Evolutionary conservation across 2,113 vertebrate species (phyloP).

Genomic region (Ahaetulla prasina): DNA sequence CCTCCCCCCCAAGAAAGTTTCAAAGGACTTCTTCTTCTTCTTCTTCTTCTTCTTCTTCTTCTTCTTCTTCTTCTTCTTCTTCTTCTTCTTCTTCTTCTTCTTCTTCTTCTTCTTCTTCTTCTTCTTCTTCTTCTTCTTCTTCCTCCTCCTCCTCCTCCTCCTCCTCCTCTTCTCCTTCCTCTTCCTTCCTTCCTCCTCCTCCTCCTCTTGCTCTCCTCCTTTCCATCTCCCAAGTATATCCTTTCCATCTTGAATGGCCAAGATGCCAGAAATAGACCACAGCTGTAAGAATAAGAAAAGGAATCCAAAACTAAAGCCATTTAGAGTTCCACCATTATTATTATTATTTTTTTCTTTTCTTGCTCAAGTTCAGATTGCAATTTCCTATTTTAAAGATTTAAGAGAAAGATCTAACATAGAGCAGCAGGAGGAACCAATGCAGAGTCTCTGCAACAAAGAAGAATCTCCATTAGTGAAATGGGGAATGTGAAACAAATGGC

Average conservation of each 20-base stretch:
- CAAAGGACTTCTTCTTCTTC: too few species aligned
- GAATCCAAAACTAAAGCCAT: not conserved
- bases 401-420: conserved; percentile 28
- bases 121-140: too few species aligned
- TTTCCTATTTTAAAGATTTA: not conserved
- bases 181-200: too few species aligned
- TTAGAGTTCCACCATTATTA: not conserved
- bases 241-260: not conserved
- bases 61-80: too few species aligned
- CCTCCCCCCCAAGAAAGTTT: too few species aligned
- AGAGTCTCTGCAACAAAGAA: conserved; percentile 21
- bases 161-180: too few species aligned
- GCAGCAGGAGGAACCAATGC: conserved; percentile 29
- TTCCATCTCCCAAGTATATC: too few species aligned
- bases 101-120: too few species aligned
- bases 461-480: conserved; percentile 29
- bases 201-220: too few species aligned
- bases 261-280: not conserved
- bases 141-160: too few species aligned
- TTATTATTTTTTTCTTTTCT: not conserved
- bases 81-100: too few species aligned
- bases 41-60: too few species aligned
- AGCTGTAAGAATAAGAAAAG: not conserved
- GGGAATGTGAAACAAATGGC: conserved; percentile 5
- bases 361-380: not conserved